Evolutionary conservation across 2,113 vertebrate genomes (phyloP).

Genomic region (Gymnobelideus leadbeateri): DNA sequence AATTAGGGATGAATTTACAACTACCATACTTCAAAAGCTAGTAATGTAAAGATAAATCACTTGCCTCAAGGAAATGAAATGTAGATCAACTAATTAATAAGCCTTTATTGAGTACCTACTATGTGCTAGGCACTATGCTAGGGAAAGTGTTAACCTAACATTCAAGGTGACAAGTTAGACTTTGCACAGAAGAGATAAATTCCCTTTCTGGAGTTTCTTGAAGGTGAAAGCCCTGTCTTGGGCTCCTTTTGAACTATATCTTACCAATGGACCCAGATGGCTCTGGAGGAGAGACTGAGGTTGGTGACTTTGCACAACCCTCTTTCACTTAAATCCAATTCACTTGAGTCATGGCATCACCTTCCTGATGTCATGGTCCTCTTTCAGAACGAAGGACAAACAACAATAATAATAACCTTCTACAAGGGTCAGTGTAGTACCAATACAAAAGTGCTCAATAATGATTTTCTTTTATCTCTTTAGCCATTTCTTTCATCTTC

Average conservation of each 20-base stretch:
- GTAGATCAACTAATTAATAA: background rate
- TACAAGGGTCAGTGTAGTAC: background rate
- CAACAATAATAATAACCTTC: background rate
- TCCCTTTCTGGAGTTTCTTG: background rate
- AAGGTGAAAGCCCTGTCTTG: background rate
- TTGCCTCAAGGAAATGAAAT: background rate
- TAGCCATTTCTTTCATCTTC: constrained; percentile 55
- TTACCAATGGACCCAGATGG: no score
- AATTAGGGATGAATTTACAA: background rate
- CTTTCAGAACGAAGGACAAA: no score
- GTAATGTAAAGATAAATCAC: background rate
- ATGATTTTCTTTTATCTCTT: constrained; percentile 32
- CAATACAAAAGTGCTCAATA: background rate
- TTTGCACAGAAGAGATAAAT: background rate
- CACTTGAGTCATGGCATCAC: no score
- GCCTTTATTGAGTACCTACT: background rate
- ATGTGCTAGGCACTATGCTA: background rate
- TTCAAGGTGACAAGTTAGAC: background rate
- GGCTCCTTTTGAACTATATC: background rate
- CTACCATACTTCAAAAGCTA: background rate
- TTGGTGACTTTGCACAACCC: no score
- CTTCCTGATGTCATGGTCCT: no score
- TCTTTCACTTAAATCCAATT: no score
- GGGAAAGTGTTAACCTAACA: background rate
- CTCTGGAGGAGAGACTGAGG: no score